Conservation (phyloP, 2,888 invertebrate species). For the Disparrhopalites patrizii region DNA sequence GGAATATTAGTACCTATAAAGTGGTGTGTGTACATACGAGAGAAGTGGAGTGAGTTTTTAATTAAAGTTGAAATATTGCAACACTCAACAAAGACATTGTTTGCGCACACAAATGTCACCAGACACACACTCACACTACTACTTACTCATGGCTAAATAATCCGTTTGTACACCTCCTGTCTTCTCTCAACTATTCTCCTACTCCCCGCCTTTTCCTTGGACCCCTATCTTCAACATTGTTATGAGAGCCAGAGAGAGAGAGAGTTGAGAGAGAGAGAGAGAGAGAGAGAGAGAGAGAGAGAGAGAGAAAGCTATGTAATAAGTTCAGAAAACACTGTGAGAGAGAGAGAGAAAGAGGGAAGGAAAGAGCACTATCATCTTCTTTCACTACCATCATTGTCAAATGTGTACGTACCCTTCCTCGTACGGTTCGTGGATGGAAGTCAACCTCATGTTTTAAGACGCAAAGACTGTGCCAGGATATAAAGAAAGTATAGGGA, state of each 20-base stretch:
- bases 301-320: too few species aligned
- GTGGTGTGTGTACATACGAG: too few species aligned
- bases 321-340: too few species aligned
- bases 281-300: too few species aligned
- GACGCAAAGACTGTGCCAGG: too few species aligned
- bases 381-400: neutral
- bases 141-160: neutral
- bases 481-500: too few species aligned
- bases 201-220: neutral
- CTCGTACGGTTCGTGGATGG: too few species aligned
- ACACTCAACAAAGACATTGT: constrained; percentile 21
- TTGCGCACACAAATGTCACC: constrained; percentile 18
- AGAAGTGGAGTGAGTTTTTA: constrained; percentile 19
- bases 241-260: too few species aligned
- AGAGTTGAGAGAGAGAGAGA: too few species aligned
- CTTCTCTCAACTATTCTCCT: neutral
- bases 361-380: neutral
- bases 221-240: neutral
- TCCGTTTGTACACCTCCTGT: neutral
- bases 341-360: neutral
- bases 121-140: neutral
- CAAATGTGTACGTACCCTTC: neutral
- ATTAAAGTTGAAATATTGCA: constrained; percentile 24
- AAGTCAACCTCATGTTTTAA: too few species aligned
- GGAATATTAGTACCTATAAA: too few species aligned